Evolutionary conservation across 2,797 vertebrate genomes (phyloP), one percentile per base, ranked within the genome.

Genomic region (Peromyscus melanophrys): DNA sequence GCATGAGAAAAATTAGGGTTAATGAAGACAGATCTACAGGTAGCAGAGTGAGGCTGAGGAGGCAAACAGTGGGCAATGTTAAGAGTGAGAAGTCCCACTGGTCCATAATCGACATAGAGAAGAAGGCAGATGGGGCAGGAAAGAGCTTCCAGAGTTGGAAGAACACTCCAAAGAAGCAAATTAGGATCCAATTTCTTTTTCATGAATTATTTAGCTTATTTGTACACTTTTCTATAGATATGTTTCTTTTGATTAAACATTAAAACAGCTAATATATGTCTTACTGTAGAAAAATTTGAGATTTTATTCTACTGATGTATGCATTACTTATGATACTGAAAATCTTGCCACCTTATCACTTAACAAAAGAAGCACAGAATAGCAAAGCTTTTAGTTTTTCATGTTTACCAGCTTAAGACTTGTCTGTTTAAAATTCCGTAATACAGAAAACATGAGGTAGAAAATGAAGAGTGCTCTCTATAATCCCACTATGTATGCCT

Each of bases 391-490:
- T 91, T 61, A 40, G 0, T 46, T 71, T 93, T 46, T 71, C 55
- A 29, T 78, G 82, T 61, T 95, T 86, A 55, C 11, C 59, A 40
- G 84, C 17, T 86, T 77, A 59, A 80, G 76, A 69, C 10, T 63
- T 87, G 10, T 25, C 55, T 80, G 63, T 87, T 95, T 87, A 90
- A 92, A 52, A 43, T 86, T 83, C 89, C 63, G 46, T n/a, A 40
- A 19, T 84, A 71, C 61, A 81, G 65, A 86, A 92, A 69, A 17
- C 37, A 77, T 65, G 69, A 71, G 29, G 23, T 52, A 67, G 52
- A 85, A 80, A 83, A 59, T 81, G 12, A 84, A 92, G 87, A 90
- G 10, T 25, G 82, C 1, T 52, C 13, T 84, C 31, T 71, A 84
- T 75, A 89, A n/a, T 76, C 13, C 59, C 23, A 80, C 77, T 89